phyloP scores from a whole-genome alignment of 2,113 vertebrate species.

The Tragelaphus buxtoni region DNA sequence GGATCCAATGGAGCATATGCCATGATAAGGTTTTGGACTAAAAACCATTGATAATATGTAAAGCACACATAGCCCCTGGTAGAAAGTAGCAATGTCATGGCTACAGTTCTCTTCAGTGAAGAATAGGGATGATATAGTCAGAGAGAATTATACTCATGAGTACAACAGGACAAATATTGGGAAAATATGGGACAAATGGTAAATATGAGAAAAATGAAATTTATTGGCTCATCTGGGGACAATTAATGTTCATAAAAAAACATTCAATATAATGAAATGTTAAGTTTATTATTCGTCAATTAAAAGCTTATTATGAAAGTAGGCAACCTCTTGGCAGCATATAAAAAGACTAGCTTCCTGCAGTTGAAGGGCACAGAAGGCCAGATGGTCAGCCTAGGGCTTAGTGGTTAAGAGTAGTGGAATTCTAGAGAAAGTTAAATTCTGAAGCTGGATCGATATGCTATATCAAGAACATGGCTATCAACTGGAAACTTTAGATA shows the following conservation, averaged over 20 bases:
- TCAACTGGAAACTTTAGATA: not conserved
- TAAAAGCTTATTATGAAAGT: not conserved
- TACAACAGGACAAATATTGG: not conserved
- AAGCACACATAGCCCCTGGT: not conserved
- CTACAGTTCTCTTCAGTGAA: not conserved
- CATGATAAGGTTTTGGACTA: not conserved
- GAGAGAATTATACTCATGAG: not conserved
- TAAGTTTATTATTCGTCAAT: not conserved
- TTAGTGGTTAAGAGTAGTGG: not conserved
- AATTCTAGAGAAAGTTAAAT: not conserved
- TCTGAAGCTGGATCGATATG: not conserved
- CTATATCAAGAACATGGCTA: not conserved
- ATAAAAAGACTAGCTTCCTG: not conserved
- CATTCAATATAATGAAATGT: not conserved
- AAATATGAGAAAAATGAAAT: not conserved
- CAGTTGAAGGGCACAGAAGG: not conserved
- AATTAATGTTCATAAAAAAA: not conserved
- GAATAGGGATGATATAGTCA: not conserved
- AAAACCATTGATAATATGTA: not conserved
- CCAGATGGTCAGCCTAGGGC: not conserved
- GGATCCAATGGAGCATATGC: not conserved
- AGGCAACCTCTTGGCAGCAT: not conserved
- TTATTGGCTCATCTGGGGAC: not conserved
- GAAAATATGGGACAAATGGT: not conserved
- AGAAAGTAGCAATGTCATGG: not conserved